Evolutionary conservation across 2,888 invertebrate species (phyloP), one percentile per base, ranked within the genome.

Genomic region (Mythimna albipuncta): DNA sequence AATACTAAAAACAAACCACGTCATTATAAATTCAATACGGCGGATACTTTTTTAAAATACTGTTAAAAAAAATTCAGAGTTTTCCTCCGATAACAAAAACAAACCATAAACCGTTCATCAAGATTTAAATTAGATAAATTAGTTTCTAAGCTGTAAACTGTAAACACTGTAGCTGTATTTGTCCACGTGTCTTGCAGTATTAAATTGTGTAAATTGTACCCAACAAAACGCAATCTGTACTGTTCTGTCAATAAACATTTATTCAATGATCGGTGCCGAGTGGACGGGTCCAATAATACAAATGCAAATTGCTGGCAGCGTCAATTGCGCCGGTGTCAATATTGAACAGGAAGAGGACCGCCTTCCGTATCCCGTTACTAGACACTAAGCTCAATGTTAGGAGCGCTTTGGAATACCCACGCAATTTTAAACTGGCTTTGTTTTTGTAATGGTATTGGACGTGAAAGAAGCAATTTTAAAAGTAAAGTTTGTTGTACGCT

Each of bases 251-350:
- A 82, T 83, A 84, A 83, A 84, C 81, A 87, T 87, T 87, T 84
- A 85, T 82, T 75, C 77, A 82, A 72, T 41, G 75, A 79, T 82
- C 78, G 68, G 63, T 66, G 57, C 77, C 74, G 73, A 78, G 82
- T 80, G 78, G 81, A 76, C 77, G 79, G 77, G 71, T 83, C 75
- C 83, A 85, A 87, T 87, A 88, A 87, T 87, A 87, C 85, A 77
- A 86, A 89, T 89, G 89, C 88, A 88, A 90, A 90, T 90, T 86
- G 70, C 73, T 79, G 77, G 64, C 69, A 61, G 77, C 79, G 81
- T 80, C 83, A 85, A 85, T 85, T 82, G 87, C 81, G 75, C 80
- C 79, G 78, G 73, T 81, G 89, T 88, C 89, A 89, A 89, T 89
- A 88, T 87, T 89, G 87, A 84, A 64, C 75, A 66, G 75, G 74